Conservation (phyloP, 2,113 vertebrate species). For the Gopherus flavomarginatus region DNA sequence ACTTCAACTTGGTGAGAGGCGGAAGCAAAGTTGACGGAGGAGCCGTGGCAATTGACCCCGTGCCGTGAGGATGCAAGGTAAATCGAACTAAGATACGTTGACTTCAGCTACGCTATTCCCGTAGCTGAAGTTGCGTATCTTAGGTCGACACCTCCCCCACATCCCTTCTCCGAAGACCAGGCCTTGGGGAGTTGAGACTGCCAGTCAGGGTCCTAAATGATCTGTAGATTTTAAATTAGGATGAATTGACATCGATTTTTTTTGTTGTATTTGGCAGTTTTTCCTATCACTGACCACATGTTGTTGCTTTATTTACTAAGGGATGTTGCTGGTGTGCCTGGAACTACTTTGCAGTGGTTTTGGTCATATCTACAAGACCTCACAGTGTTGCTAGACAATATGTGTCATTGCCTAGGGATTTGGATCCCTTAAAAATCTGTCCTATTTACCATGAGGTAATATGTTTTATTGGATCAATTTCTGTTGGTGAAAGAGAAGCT, state of each 20-base stretch:
- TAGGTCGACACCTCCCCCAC: too few species aligned
- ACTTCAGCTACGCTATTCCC: too few species aligned
- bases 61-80: too few species aligned
- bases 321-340: not conserved
- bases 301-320: not conserved
- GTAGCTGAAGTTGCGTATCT: too few species aligned
- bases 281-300: not conserved
- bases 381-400: not conserved
- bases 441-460: too few species aligned
- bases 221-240: not conserved
- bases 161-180: too few species aligned
- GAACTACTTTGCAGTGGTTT: accelerated
- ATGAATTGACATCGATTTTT: not conserved
- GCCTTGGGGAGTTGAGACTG: not conserved
- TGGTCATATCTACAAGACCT: not conserved
- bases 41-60: too few species aligned
- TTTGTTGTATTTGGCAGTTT: not conserved
- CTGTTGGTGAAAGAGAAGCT: not conserved
- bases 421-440: not conserved
- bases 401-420: not conserved
- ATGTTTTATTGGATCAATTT: not conserved
- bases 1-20: too few species aligned
- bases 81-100: too few species aligned
- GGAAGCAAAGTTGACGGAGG: too few species aligned
- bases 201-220: not conserved